These are phyloP conservation scores for Epistrophe grossulariae DNA, from an alignment of 2,888 invertebrate genomes.

Conservation along the genomic window DNA sequence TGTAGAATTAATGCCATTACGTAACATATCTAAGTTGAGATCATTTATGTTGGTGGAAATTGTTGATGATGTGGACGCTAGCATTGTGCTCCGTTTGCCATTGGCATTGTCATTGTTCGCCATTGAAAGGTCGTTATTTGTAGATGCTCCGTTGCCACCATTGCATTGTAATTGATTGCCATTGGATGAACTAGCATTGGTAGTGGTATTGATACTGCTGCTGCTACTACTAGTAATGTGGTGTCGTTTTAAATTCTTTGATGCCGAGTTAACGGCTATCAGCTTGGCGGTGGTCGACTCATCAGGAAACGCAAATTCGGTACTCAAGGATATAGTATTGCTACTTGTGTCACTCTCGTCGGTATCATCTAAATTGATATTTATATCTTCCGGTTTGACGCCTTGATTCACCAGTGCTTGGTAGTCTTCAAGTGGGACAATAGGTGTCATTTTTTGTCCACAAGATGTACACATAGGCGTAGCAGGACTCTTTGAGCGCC, in stretches of 20 bases:
- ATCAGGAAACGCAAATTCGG: slow-evolving; percentile 81
- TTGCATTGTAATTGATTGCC: slow-evolving; percentile 66
- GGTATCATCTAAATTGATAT: slow-evolving; percentile 80
- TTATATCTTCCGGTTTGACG: slow-evolving; percentile 85
- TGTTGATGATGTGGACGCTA: slow-evolving; percentile 57
- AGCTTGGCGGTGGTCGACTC: slow-evolving; percentile 82
- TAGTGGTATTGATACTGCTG: slow-evolving; percentile 21
- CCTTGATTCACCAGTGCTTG: slow-evolving; percentile 87
- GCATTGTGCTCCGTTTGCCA: slow-evolving; percentile 52
- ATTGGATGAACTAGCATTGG: slow-evolving; percentile 49
- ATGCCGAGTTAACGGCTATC: slow-evolving; percentile 80
- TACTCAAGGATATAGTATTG: slow-evolving; percentile 73
- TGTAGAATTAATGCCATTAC: slow-evolving; percentile 45
- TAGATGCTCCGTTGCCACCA: slow-evolving; percentile 45
- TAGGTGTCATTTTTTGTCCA: slow-evolving; percentile 86
- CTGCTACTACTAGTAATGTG: slow-evolving; percentile 65
- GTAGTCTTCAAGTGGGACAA: slow-evolving; percentile 86
- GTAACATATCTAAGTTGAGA: slow-evolving; percentile 65
- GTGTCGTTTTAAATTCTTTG: slow-evolving; percentile 82
- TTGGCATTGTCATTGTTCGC: slow-evolving; percentile 41
- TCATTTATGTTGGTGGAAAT: slow-evolving; percentile 58
- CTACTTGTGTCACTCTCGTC: slow-evolving; percentile 80
- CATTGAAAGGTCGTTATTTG: slow-evolving; percentile 42
- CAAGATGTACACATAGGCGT: slow-evolving; percentile 90
- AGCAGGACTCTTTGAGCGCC: slow-evolving; percentile 94